Conservation (phyloP, 2,888 invertebrate genomes). For the Thecophora atra region DNA sequence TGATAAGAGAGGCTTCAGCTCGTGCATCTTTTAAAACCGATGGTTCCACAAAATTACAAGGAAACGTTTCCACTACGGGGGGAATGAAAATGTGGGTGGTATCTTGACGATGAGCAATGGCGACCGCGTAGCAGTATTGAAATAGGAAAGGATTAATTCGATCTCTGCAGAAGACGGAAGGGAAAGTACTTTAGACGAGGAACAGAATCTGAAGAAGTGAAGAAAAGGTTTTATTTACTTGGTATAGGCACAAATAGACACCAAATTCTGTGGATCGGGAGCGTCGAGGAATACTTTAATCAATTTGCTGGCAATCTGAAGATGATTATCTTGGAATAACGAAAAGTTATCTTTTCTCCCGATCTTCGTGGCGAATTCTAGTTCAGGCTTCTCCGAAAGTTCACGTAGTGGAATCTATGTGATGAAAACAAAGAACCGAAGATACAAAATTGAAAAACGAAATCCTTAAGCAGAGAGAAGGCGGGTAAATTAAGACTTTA, state of each 20-base stretch:
- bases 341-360: slow-evolving; percentile 70
- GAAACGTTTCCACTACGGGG: slow-evolving; percentile 80
- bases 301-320: slow-evolving; percentile 75
- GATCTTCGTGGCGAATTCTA: slow-evolving; percentile 56
- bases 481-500: too few relatives aligned
- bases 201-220: background rate
- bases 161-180: slow-evolving; percentile 66
- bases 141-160: slow-evolving; percentile 83
- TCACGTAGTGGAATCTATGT: slow-evolving; percentile 58
- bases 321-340: slow-evolving; percentile 77
- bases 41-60: slow-evolving; percentile 83
- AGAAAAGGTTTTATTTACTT: slow-evolving; percentile 46
- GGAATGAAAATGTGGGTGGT: slow-evolving; percentile 73
- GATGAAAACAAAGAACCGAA: background rate
- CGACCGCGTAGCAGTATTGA: slow-evolving; percentile 81
- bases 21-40: slow-evolving; percentile 75
- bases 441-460: background rate
- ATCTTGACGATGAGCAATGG: slow-evolving; percentile 72
- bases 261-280: slow-evolving; percentile 71
- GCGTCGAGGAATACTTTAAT: slow-evolving; percentile 76
- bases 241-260: slow-evolving; percentile 74
- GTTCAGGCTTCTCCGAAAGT: slow-evolving; percentile 54
- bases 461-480: too few relatives aligned
- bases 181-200: background rate
- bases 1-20: slow-evolving; percentile 74